Evolutionary conservation across 2,797 vertebrate genomes (phyloP).

Genomic region (Manis pentadactyla): DNA sequence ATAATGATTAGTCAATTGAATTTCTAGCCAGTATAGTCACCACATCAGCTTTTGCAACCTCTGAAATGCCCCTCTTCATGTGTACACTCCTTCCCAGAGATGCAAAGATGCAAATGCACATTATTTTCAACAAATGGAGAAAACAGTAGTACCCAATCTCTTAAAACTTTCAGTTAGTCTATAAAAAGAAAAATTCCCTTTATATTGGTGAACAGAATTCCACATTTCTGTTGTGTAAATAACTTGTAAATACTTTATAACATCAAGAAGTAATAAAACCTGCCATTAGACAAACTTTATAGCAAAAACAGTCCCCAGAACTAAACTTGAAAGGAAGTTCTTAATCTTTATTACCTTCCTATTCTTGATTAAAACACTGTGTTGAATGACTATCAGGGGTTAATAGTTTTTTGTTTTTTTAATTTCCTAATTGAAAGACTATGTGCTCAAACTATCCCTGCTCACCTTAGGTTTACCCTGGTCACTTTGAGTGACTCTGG

Average conservation of each 20-base stretch:
- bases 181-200: background rate
- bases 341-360: conserved; percentile 52
- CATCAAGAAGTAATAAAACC: conserved; percentile 56
- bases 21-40: background rate
- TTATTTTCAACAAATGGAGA: conserved; percentile 10
- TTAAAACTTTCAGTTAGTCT: conserved; percentile 39
- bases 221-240: conserved; percentile 39
- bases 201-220: conserved; percentile 12
- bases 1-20: background rate
- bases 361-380: conserved; percentile 45
- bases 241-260: conserved; percentile 48
- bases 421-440: conserved; percentile 8
- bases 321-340: conserved; percentile 41
- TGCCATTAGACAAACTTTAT: conserved; percentile 43
- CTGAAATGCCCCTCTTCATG: background rate
- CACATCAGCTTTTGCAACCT: background rate
- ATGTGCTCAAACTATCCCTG: background rate
- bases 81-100: background rate
- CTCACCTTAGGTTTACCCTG: background rate
- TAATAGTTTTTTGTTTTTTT: background rate
- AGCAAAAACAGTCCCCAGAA: conserved; percentile 41
- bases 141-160: background rate
- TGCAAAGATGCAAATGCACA: background rate
- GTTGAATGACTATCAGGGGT: conserved; percentile 44
- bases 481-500: conserved; percentile 21